These are phyloP conservation scores for Forficula auricularia DNA, from an alignment of 1,140 invertebrate genomes.

Conservation along the genomic window DNA sequence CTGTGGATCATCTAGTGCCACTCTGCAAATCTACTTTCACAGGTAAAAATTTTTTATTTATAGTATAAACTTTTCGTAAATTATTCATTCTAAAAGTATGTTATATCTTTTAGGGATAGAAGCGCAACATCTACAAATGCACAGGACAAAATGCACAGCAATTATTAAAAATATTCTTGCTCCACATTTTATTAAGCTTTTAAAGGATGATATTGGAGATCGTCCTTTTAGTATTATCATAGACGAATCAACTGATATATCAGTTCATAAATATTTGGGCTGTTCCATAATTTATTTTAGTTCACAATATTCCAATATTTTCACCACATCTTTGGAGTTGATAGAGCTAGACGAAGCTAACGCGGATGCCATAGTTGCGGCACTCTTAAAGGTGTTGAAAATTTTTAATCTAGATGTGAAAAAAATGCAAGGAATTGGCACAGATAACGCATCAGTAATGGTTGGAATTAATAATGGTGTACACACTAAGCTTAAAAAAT, in stretches of 20 bases:
- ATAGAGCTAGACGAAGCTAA: slow-evolving; percentile 11
- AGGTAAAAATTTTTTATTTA: no score
- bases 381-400: slow-evolving; percentile 4
- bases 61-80: no score
- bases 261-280: slow-evolving; percentile 20
- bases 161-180: not conserved
- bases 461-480: slow-evolving; percentile 23
- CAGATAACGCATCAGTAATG: slow-evolving; percentile 24
- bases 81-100: no score
- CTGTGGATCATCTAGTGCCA: no score
- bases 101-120: no score
- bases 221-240: slow-evolving; percentile 21
- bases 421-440: slow-evolving; percentile 21
- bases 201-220: slow-evolving; percentile 18
- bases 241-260: slow-evolving; percentile 26
- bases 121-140: no score
- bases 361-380: slow-evolving; percentile 10
- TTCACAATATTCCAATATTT: slow-evolving; percentile 12
- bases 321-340: slow-evolving; percentile 17
- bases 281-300: slow-evolving; percentile 20
- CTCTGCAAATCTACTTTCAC: no score
- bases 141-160: not conserved
- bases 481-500: slow-evolving; percentile 13
- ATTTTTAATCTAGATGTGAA: slow-evolving; percentile 12
- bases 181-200: no score